Evolutionary conservation across 2,888 invertebrate genomes (phyloP).

Genomic region (Pinctada fucata): DNA sequence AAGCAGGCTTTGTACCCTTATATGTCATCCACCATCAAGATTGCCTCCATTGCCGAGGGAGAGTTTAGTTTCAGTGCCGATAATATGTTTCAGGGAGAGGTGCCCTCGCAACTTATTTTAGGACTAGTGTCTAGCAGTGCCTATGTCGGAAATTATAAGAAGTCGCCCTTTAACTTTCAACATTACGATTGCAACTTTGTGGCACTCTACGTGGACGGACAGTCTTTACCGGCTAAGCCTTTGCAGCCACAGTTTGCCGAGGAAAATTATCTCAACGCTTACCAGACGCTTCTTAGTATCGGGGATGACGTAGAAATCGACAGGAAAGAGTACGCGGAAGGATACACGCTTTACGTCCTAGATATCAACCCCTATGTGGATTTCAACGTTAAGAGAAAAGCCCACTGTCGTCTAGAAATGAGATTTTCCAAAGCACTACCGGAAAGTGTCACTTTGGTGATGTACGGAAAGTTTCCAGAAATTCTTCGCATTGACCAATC

Average conservation of each 20-base stretch:
- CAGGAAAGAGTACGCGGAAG: constrained; percentile 6
- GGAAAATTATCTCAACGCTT: constrained; percentile 35
- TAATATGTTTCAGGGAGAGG: constrained; percentile 17
- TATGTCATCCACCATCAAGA: constrained; percentile 35
- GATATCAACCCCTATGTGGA: constrained; percentile 4
- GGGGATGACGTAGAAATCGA: constrained; percentile 3
- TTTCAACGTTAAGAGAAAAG: constrained; percentile 38
- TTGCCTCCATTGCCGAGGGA: constrained; percentile 35
- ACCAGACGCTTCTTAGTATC: constrained; percentile 44
- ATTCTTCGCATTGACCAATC: constrained; percentile 28
- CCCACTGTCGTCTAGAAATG: constrained; percentile 40
- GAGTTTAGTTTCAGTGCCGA: constrained; percentile 32
- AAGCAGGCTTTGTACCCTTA: constrained; percentile 38
- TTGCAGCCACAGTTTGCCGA: constrained; percentile 41
- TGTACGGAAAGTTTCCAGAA: constrained; percentile 40
- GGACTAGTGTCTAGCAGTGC: constrained; percentile 29
- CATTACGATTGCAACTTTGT: constrained; percentile 37
- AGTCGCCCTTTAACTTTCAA: constrained; percentile 43
- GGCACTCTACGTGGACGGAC: constrained; percentile 40
- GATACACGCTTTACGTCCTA: constrained; percentile 5
- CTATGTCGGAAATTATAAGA: constrained; percentile 33
- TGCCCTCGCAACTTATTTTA: constrained; percentile 21
- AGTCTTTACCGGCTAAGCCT: constrained; percentile 36
- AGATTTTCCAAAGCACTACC: constrained; percentile 38
- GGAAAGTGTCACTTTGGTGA: constrained; percentile 36